Evolutionary conservation across 2,888 invertebrate species (phyloP).

Genomic region (Temnothorax ravouxi): DNA sequence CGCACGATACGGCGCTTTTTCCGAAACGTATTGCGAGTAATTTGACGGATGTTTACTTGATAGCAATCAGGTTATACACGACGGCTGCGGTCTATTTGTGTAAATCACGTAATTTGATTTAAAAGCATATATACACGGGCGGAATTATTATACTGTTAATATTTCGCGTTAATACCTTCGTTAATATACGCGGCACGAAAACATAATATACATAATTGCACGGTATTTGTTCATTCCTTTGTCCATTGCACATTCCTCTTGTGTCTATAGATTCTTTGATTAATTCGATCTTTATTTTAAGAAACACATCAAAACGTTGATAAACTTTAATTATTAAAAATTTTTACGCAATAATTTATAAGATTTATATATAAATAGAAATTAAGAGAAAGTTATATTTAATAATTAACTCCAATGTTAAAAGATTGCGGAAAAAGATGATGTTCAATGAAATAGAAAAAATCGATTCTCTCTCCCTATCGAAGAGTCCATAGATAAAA

Average conservation of each 20-base stretch:
- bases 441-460: not conserved
- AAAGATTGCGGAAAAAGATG: not conserved
- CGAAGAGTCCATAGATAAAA: not conserved
- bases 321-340: not conserved
- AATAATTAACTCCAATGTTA: not conserved
- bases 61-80: not conserved
- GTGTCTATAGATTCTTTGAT: not conserved
- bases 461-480: not conserved
- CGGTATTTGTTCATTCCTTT: not conserved
- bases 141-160: not conserved
- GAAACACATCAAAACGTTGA: not conserved
- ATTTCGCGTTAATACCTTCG: not conserved
- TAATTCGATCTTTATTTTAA: not conserved
- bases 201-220: not conserved
- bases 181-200: not conserved
- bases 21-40: slow-evolving; percentile 8
- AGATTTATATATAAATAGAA: not conserved
- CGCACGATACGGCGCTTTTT: not conserved
- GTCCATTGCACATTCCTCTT: not conserved
- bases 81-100: not conserved
- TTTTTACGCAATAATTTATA: not conserved
- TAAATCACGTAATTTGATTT: slow-evolving; percentile 26
- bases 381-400: not conserved
- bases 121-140: not conserved
- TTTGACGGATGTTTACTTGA: not conserved